Evolutionary conservation across 1,140 invertebrate species (phyloP).

Genomic region (Hyles vespertilio): DNA sequence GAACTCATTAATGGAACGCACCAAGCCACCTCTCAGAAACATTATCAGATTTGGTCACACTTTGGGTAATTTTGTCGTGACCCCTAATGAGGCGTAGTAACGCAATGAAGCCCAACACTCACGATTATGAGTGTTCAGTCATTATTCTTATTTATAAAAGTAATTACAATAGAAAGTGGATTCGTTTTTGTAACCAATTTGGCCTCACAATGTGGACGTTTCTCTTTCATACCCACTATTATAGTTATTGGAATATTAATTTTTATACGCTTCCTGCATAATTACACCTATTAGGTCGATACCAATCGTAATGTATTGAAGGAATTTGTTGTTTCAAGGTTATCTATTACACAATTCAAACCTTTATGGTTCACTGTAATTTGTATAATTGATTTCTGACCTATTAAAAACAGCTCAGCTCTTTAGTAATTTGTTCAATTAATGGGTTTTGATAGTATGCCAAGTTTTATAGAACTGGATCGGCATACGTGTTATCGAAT

Average conservation of each 20-base stretch:
- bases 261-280: background rate
- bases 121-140: constrained; percentile 48
- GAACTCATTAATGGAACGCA: constrained; percentile 21
- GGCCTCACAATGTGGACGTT: background rate
- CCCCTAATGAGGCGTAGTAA: constrained; percentile 61
- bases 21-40: constrained; percentile 49
- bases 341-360: too few relatives aligned
- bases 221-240: constrained; percentile 4
- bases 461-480: too few relatives aligned
- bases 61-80: constrained; percentile 50
- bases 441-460: too few relatives aligned
- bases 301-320: background rate
- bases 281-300: constrained; percentile 1
- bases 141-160: constrained; percentile 53
- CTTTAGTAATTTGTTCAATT: too few relatives aligned
- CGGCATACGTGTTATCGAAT: too few relatives aligned
- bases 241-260: constrained; percentile 15
- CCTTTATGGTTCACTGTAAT: too few relatives aligned
- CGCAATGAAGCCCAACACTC: constrained; percentile 53
- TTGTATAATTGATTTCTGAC: too few relatives aligned
- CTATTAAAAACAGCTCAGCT: too few relatives aligned
- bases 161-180: constrained; percentile 55
- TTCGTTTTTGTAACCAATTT: constrained; percentile 46
- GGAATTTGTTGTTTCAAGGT: too few relatives aligned
- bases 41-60: constrained; percentile 72